These are phyloP conservation scores for Phenganax subtilis DNA, from an alignment of 92 coral and sea anemone genomes.

Conservation along the genomic window DNA sequence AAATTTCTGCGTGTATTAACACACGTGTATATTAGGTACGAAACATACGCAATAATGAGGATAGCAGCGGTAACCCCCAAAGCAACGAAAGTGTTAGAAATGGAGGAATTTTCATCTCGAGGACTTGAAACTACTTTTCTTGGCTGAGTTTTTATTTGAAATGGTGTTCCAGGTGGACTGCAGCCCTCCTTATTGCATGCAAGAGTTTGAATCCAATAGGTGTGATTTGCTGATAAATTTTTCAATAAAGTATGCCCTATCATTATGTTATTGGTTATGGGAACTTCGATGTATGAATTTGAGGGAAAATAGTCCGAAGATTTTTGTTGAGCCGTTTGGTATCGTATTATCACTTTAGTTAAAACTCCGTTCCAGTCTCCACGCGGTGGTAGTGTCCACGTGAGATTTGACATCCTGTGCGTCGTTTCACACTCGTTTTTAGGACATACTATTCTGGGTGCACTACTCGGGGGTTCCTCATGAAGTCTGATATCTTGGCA, in stretches of 20 bases:
- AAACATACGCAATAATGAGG: not conserved
- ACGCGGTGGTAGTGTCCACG: conserved; percentile 32
- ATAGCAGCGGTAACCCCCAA: not conserved
- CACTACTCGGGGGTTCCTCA: conserved; percentile 18
- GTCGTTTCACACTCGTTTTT: conserved; percentile 6
- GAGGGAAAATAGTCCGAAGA: not conserved
- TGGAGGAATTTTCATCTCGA: not conserved
- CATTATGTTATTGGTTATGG: not conserved
- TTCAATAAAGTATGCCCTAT: conserved; percentile 2
- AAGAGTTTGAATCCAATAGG: not conserved
- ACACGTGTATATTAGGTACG: not conserved
- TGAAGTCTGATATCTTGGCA: conserved; percentile 11
- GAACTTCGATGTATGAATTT: not conserved
- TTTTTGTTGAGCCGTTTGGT: not conserved
- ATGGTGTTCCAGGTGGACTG: not conserved
- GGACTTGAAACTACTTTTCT: not conserved
- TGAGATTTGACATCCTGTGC: conserved; percentile 14
- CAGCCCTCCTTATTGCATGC: conserved; percentile 29
- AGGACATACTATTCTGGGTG: conserved; percentile 6
- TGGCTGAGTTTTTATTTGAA: not conserved
- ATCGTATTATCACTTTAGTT: not conserved
- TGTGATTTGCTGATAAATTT: not conserved
- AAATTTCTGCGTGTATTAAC: not conserved
- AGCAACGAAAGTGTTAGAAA: not conserved
- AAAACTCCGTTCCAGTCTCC: conserved; percentile 32